phyloP scores from a whole-genome alignment of 2,888 invertebrate genomes.

The Leucoma salicis region DNA sequence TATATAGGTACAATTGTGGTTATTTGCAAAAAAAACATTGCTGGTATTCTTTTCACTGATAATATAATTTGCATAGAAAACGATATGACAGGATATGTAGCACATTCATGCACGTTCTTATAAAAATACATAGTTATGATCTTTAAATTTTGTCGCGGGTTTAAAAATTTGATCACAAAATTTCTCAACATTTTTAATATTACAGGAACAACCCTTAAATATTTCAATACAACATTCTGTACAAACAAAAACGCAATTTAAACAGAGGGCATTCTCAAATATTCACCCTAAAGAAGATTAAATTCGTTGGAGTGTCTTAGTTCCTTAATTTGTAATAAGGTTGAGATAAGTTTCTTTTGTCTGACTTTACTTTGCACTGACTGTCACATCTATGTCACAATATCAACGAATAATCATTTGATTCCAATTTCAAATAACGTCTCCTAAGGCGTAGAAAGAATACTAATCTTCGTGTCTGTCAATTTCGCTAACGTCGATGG shows the following conservation, averaged over 20 bases:
- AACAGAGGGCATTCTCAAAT: constrained; percentile 14
- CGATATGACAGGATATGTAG: too few species aligned
- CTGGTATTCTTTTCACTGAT: too few species aligned
- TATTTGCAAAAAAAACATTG: too few species aligned
- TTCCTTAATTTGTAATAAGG: constrained; percentile 28
- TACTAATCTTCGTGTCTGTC: constrained; percentile 37
- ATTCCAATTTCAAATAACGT: constrained; percentile 1
- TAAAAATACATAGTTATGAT: too few species aligned
- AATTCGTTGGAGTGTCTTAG: constrained; percentile 19
- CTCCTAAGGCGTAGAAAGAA: constrained; percentile 37
- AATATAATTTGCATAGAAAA: too few species aligned
- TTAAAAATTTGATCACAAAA: too few species aligned
- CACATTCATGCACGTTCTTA: too few species aligned
- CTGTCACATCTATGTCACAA: neutral
- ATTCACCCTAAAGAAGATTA: constrained; percentile 17
- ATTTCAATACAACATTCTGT: constrained; percentile 5
- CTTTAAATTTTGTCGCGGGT: constrained; percentile 5
- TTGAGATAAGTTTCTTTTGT: constrained; percentile 17
- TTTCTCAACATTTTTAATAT: too few species aligned
- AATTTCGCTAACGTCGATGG: constrained; percentile 10
- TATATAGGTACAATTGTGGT: too few species aligned
- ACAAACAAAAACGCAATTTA: constrained; percentile 16
- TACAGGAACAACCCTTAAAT: constrained; percentile 9
- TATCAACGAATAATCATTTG: constrained; percentile 30
- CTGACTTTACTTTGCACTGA: constrained; percentile 6